Conservation (phyloP, 1,140 invertebrate species). For the Potamilus streckersoni region DNA sequence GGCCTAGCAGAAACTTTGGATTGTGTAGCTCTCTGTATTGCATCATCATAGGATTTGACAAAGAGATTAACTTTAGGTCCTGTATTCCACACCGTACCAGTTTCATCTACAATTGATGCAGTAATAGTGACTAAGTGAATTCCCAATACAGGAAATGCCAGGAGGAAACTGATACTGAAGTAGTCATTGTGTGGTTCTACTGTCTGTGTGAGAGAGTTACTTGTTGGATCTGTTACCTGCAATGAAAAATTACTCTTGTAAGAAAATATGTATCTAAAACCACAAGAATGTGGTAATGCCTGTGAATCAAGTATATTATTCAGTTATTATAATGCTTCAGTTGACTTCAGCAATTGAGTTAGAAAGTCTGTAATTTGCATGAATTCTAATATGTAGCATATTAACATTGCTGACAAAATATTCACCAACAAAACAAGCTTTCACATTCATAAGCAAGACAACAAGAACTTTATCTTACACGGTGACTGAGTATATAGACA, state of each 20-base stretch:
- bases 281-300: no score
- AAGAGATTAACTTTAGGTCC: slow-evolving; percentile 77
- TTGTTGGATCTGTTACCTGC: slow-evolving; percentile 68
- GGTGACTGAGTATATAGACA: no score
- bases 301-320: no score
- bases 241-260: slow-evolving; percentile 28
- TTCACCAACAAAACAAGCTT: no score
- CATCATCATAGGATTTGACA: slow-evolving; percentile 80
- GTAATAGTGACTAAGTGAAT: slow-evolving; percentile 76
- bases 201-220: slow-evolving; percentile 73
- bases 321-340: no score
- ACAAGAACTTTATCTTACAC: no score
- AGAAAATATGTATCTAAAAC: no score
- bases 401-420: no score
- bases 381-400: no score
- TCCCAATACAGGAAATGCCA: slow-evolving; percentile 71
- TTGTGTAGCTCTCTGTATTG: slow-evolving; percentile 35
- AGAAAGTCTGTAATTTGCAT: no score
- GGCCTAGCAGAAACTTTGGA: slow-evolving; percentile 24
- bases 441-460: no score
- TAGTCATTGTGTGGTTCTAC: slow-evolving; percentile 84
- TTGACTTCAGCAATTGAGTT: no score
- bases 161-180: slow-evolving; percentile 82
- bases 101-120: slow-evolving; percentile 79
- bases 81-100: slow-evolving; percentile 80